Base-by-base conservation (phyloP, 1,140 invertebrate species). In the Macrotrachela quadricornifera region DNA sequence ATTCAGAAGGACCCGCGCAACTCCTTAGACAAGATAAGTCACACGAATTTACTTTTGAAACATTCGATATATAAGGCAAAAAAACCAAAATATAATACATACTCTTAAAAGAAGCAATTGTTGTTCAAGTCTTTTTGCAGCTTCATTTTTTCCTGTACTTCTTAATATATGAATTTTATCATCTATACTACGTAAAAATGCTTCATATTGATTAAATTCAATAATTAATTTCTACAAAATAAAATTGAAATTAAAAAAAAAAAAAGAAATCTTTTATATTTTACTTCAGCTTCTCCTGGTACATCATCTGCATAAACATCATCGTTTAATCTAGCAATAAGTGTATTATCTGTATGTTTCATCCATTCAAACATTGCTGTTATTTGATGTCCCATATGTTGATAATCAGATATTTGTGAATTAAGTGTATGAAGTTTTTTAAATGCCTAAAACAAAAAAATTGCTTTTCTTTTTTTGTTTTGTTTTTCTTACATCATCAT, bases 221-320 rank as follows among this genome's bases (percentile, higher is more conserved):
- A 42, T 10, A 42, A 42, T 42, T 42, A 15, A 42, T 42, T 15
- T 30, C 21, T 30, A 30, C n/a, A n/a, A n/a, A 40, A 40, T 40
- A 10, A 14, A 40, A n/a, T n/a, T n/a, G n/a, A n/a, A n/a, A n/a
- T n/a, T n/a, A n/a, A n/a, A n/a, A 30, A 8, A 30, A 30, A 30
- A 30, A 30, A 4, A 30, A 30, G 8, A 2, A 30, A 30, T 30
- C 21, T 30, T 30, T 2, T 2, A 30, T 8, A 30, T 4, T 8
- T 30, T 30, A 30, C 21, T 30, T 30, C 21, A 4, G 21, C 21
- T 30, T 30, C 21, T 30, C 3, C 21, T 9, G 46, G 46, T 41
- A 54, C 53, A 49, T 54, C 46, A 42, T 54, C 47, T 11, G 53
- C 53, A 43, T 43, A 54, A 37, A 54, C 46, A 15, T 49, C 48